A percentile compares a stretch with the other conserved stretches of the same genome.
Conservation (phyloP, 2,888 invertebrate genomes). For the Eilema depressum region DNA sequence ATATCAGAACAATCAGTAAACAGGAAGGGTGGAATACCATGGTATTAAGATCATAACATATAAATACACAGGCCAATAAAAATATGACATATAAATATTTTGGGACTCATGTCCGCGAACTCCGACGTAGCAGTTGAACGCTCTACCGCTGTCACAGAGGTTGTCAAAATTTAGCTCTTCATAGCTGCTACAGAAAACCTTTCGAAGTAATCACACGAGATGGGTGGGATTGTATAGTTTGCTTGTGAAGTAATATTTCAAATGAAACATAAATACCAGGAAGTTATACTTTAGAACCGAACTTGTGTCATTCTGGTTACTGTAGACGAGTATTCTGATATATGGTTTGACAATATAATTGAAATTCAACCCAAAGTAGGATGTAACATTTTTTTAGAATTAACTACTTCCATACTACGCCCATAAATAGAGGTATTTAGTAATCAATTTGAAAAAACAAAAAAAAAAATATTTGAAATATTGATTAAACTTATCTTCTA, state of each 20-base stretch:
- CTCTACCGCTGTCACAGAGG: too few species aligned
- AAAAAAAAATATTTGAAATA: too few species aligned
- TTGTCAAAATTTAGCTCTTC: too few species aligned
- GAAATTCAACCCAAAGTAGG: background rate
- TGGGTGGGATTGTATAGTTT: background rate
- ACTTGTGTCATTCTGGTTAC: background rate
- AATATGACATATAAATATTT: too few species aligned
- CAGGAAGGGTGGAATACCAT: too few species aligned
- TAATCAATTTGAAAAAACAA: background rate
- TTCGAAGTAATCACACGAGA: background rate
- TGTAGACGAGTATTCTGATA: background rate
- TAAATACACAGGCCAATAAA: too few species aligned
- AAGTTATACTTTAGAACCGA: background rate
- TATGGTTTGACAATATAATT: conserved; percentile 3
- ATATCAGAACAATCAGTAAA: too few species aligned
- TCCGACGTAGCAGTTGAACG: too few species aligned
- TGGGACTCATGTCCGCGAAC: too few species aligned
- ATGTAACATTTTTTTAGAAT: background rate
- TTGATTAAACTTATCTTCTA: too few species aligned
- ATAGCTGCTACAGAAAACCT: background rate
- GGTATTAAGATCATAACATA: too few species aligned
- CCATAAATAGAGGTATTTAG: background rate
- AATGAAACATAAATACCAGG: background rate
- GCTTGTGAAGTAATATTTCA: background rate
- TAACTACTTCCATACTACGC: background rate